These are phyloP conservation scores for Cephus sareptanus DNA, from an alignment of 2,888 invertebrate genomes.

Conservation along the genomic window DNA sequence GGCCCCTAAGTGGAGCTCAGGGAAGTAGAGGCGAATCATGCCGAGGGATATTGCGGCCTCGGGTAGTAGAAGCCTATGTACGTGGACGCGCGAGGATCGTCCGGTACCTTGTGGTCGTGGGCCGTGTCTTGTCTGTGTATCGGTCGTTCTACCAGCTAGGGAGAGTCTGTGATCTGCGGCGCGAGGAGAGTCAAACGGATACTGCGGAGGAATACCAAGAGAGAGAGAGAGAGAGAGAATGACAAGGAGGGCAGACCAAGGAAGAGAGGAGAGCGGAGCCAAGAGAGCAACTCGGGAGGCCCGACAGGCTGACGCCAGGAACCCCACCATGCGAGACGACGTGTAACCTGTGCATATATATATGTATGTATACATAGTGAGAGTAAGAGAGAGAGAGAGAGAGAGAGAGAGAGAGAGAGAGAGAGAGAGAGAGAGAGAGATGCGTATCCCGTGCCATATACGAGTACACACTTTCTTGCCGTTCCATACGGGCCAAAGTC, in stretches of 20 bases:
- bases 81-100: neutral
- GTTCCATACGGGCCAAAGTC: too few relatives aligned
- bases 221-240: slow-evolving; percentile 16
- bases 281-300: slow-evolving; percentile 48
- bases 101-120: neutral
- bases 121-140: too few relatives aligned
- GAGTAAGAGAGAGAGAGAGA: neutral
- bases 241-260: neutral
- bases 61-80: neutral
- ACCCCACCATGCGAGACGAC: slow-evolving; percentile 51
- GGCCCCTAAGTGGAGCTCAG: slow-evolving; percentile 3
- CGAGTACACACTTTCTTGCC: too few relatives aligned
- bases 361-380: too few relatives aligned
- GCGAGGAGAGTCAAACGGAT: too few relatives aligned
- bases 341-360: too few relatives aligned
- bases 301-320: slow-evolving; percentile 60
- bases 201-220: neutral
- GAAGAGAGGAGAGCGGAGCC: slow-evolving; percentile 10
- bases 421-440: neutral
- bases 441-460: too few relatives aligned
- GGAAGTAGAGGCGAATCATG: slow-evolving; percentile 1
- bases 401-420: too few relatives aligned
- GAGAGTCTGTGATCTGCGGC: too few relatives aligned
- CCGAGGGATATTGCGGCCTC: neutral
- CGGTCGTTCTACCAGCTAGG: too few relatives aligned